These are phyloP conservation scores for Prunella strophiata DNA, from an alignment of 2,797 vertebrate species.

Conservation along the genomic window DNA sequence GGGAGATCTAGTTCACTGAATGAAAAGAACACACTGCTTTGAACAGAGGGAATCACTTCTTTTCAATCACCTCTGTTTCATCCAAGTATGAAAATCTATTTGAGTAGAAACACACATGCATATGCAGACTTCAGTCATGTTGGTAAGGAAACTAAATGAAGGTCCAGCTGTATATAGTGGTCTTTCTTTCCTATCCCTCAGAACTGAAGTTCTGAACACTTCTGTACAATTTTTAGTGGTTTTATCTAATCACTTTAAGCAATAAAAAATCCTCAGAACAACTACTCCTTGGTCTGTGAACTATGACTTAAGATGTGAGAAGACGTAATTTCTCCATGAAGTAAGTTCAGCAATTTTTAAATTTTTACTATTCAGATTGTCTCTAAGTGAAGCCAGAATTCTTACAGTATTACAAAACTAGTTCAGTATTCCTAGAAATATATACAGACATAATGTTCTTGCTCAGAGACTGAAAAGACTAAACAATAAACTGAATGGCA, in stretches of 20 bases:
- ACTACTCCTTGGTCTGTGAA: neutral
- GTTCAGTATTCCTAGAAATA: neutral
- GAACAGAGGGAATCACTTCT: neutral
- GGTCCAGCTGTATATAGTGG: neutral
- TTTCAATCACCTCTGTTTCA: no score
- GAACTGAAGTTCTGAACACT: neutral
- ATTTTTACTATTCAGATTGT: neutral
- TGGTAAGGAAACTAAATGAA: neutral
- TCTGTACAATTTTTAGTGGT: neutral
- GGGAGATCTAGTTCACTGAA: neutral
- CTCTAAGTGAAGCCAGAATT: neutral
- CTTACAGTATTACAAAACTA: neutral
- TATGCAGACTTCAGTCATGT: neutral
- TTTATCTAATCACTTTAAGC: neutral
- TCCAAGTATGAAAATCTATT: neutral
- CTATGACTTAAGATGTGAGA: neutral
- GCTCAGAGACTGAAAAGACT: neutral
- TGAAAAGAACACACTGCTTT: neutral
- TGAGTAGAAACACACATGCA: neutral
- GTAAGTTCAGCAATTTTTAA: neutral
- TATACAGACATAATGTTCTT: neutral
- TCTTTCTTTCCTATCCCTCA: neutral
- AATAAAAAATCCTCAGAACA: neutral
- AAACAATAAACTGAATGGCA: neutral
- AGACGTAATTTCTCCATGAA: neutral